These are phyloP conservation scores for Nephila pilipes DNA, from an alignment of 1,140 invertebrate species.

Conservation along the genomic window DNA sequence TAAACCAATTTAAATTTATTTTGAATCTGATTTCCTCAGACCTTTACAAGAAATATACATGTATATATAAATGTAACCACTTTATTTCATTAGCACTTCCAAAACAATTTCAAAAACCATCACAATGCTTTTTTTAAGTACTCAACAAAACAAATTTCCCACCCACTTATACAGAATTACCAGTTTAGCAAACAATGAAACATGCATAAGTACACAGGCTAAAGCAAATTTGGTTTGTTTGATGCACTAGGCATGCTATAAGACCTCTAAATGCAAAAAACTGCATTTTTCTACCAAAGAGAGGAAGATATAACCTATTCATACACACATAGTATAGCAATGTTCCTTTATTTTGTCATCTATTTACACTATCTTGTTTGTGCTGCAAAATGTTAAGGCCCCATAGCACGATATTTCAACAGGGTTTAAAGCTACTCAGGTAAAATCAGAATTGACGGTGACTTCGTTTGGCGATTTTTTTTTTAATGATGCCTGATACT, in stretches of 20 bases:
- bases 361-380: constrained; percentile 60
- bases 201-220: constrained; percentile 66
- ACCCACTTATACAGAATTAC: constrained; percentile 20
- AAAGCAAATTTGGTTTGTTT: constrained; percentile 40
- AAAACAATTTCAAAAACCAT: not conserved
- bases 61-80: not conserved
- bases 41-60: not conserved
- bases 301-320: constrained; percentile 17
- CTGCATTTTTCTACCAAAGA: constrained; percentile 7
- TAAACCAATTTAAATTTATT: not conserved
- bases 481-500: not conserved
- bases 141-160: constrained; percentile 44
- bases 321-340: constrained; percentile 53
- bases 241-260: not conserved
- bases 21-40: constrained; percentile 20
- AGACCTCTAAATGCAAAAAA: constrained; percentile 31
- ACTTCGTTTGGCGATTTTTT: not conserved
- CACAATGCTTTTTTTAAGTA: constrained; percentile 46
- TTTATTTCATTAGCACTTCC: not conserved
- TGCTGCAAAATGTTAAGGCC: constrained; percentile 75
- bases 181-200: constrained; percentile 45
- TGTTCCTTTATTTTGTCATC: not conserved
- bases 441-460: not conserved
- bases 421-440: constrained; percentile 51
- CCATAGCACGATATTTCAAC: constrained; percentile 69